phyloP scores from a whole-genome alignment of 2,113 vertebrate genomes.

The Perccottus glenii region DNA sequence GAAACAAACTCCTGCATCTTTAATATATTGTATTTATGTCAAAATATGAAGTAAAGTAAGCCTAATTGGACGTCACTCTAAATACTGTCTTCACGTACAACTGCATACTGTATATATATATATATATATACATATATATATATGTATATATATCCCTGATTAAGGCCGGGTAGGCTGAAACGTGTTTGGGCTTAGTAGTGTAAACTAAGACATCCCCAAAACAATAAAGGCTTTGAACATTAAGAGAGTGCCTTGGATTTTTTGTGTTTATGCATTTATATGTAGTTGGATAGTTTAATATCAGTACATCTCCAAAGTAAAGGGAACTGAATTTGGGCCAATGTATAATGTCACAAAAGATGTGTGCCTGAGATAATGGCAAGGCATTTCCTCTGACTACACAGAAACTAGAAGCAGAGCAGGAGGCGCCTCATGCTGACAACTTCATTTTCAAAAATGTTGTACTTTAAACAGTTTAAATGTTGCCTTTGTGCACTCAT shows the following conservation, averaged over 20 bases:
- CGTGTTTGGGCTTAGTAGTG: too few species aligned
- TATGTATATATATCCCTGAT: too few species aligned
- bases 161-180: too few species aligned
- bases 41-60: conserved; percentile 29
- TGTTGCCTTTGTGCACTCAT: too few species aligned
- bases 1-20: neutral
- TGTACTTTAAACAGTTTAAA: conserved; percentile 3
- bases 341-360: conserved; percentile 70
- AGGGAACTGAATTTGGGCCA: conserved; percentile 52
- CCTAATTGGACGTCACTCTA: neutral
- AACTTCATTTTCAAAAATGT: conserved; percentile 54
- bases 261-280: conserved; percentile 48
- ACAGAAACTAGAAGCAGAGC: conserved; percentile 65
- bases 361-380: conserved; percentile 84
- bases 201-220: too few species aligned
- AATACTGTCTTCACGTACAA: conserved; percentile 8
- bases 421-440: conserved; percentile 43
- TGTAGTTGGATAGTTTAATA: conserved; percentile 33
- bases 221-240: too few species aligned
- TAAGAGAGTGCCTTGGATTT: too few species aligned
- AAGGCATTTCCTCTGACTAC: conserved; percentile 84
- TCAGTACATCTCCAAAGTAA: conserved; percentile 49
- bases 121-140: too few species aligned
- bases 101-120: too few species aligned
- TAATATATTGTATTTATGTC: neutral